Evolutionary conservation across 2,797 vertebrate genomes (phyloP), one percentile per base, ranked within the genome.

Genomic region (Lepidocolaptes lacrymiger): DNA sequence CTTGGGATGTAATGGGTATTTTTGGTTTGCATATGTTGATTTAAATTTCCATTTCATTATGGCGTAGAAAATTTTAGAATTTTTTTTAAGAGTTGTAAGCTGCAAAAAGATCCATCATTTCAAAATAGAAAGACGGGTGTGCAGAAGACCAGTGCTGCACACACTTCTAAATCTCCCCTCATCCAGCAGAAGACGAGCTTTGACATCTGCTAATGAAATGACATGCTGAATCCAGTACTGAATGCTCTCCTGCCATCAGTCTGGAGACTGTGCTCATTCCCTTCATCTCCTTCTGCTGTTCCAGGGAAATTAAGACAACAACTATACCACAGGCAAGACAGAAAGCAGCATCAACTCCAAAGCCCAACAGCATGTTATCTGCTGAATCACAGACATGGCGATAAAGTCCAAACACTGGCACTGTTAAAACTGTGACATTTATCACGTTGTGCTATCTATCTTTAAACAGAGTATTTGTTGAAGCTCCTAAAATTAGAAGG

Each of bases 401-500:
- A 84, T 49, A 78, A 93, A 89, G 78, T 74, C 54, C 72, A 34
- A 80, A 89, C n/a, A 74, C 81, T 54, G 39, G 77, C 75, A 88
- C 62, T 0, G 1, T 72, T 92, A 88, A 62, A 95, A 93, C 26
- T 27, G 87, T 95, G 95, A 91, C 81, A 95, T 96, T 84, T 89
- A 88, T 93, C 92, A 78, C 41, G 10, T 52, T 84, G 58, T 3
- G 20, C 79, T 85, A 58, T 87, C 91, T 97, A 93, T 94, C 91
- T 94, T 96, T 96, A 93, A 93, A 88, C 69, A 81, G 36, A 44
- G 78, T 63, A 89, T 94, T 93, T 95, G 89, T 82, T 94, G 78
- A 80, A 80, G 48, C 44, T 93, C 78, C 95, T 93, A 92, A 96
- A 97, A 91, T 94, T 92, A 93, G 96, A 93, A 89, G 62, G 92